Conservation (phyloP, 2,797 vertebrate species). For the Tachyglossus aculeatus region DNA sequence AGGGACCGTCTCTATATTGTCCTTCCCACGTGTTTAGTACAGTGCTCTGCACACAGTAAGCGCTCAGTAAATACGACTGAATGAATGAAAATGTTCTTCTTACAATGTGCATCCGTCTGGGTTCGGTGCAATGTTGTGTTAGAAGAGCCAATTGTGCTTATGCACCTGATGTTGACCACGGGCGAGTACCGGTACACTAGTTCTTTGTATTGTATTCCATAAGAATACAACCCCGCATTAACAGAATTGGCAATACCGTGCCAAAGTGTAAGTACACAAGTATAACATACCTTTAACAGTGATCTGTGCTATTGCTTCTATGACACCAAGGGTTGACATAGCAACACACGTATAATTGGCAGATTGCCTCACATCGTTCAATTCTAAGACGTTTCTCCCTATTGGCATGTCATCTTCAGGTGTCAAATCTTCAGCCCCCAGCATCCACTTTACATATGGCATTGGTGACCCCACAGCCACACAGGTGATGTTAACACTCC, state of each 20-base stretch:
- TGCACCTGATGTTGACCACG: too few relatives aligned
- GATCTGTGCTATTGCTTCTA: conserved; percentile 98
- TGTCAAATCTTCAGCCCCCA: conserved; percentile 96
- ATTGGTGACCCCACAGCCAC: conserved; percentile 98
- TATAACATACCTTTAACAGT: conserved; percentile 92
- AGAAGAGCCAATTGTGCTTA: too few relatives aligned
- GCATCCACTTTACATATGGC: conserved; percentile 99
- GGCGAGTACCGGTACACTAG: too few relatives aligned
- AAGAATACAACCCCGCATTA: not conserved
- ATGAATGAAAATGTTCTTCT: too few relatives aligned
- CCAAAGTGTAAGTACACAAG: not conserved
- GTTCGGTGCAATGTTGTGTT: too few relatives aligned
- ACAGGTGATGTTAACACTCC: conserved; percentile 98
- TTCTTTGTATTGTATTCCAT: too few relatives aligned
- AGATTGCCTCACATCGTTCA: conserved; percentile 96
- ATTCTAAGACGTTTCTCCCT: conserved; percentile 95
- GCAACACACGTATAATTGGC: conserved; percentile 99
- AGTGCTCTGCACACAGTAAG: too few relatives aligned
- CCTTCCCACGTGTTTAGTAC: too few relatives aligned
- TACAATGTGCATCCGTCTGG: too few relatives aligned
- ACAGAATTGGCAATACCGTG: not conserved
- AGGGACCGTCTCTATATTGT: too few relatives aligned
- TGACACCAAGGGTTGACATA: conserved; percentile 98
- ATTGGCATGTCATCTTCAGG: conserved; percentile 99
- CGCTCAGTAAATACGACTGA: too few relatives aligned